Percentiles rank a stretch among this genome's conserved stretches.
These are phyloP conservation scores for Eucriotettix oculatus DNA, from an alignment of 2,888 invertebrate genomes.

Conservation along the genomic window DNA sequence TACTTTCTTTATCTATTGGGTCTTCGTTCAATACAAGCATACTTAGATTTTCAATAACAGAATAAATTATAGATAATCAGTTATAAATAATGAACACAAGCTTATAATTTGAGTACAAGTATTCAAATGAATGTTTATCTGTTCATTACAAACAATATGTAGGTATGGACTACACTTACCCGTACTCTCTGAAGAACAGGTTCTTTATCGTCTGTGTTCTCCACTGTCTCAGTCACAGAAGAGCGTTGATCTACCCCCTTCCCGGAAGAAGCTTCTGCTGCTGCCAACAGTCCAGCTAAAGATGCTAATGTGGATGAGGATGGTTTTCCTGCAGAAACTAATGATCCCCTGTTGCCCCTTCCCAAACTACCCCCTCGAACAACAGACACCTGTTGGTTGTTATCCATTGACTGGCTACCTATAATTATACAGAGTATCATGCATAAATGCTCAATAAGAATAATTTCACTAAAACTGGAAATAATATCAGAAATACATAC, in stretches of 20 bases:
- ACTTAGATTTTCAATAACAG: no score
- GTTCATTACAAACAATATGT: no score
- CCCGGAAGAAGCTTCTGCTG: neutral
- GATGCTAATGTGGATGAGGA: constrained; percentile 71
- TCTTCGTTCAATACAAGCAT: no score
- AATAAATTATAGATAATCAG: no score
- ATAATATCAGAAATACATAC: no score
- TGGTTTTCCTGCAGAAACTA: constrained; percentile 76
- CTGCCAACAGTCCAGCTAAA: constrained; percentile 56
- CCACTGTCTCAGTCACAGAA: no score
- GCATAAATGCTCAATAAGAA: no score
- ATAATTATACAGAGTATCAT: constrained; percentile 24
- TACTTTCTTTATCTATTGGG: no score
- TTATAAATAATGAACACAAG: no score
- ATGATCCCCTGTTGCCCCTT: constrained; percentile 60
- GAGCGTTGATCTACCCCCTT: neutral
- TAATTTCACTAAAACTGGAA: no score
- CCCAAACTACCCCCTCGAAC: constrained; percentile 43
- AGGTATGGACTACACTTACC: constrained; percentile 22
- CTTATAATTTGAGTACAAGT: no score
- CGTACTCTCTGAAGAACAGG: constrained; percentile 37
- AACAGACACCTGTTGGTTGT: constrained; percentile 27
- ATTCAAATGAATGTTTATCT: no score
- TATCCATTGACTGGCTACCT: constrained; percentile 40
- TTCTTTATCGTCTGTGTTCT: constrained; percentile 22